Evolutionary conservation across 2,797 vertebrate species (phyloP).

Genomic region (Tamandua tetradactyla): DNA sequence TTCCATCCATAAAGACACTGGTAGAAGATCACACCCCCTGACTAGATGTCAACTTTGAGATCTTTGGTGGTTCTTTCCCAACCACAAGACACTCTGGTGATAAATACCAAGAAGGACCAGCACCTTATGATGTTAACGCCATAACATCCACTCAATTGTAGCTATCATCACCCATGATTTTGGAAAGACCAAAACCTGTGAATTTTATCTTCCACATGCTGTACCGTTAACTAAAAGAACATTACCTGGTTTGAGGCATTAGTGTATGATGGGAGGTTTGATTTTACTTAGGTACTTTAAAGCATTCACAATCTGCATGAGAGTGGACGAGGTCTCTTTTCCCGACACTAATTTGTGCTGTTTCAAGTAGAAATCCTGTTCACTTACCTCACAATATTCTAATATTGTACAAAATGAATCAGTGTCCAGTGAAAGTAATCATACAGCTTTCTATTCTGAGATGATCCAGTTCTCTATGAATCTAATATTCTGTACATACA

Average conservation of each 20-base stretch:
- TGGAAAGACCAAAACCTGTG: constrained; percentile 98
- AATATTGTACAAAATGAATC: constrained; percentile 99
- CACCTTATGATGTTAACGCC: constrained; percentile 99
- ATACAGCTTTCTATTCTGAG: constrained; percentile 98
- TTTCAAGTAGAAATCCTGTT: constrained; percentile 99
- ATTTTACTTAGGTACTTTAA: constrained; percentile 99
- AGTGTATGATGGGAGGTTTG: constrained; percentile 99
- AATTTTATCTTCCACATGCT: constrained; percentile 99
- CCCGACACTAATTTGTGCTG: constrained; percentile 99
- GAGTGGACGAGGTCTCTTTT: constrained; percentile 98
- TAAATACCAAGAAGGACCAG: constrained; percentile 99
- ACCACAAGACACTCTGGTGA: constrained; percentile 99
- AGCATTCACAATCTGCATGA: constrained; percentile 99
- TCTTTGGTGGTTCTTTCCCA: constrained; percentile 99
- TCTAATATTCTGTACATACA: constrained; percentile 99
- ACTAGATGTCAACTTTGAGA: constrained; percentile 99
- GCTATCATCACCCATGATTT: constrained; percentile 99
- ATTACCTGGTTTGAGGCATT: constrained; percentile 99
- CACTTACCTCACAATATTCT: constrained; percentile 99
- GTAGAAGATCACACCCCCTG: constrained; percentile 99
- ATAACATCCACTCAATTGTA: constrained; percentile 99
- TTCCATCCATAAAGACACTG: constrained; percentile 99
- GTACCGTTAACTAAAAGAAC: constrained; percentile 99
- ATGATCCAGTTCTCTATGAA: constrained; percentile 99
- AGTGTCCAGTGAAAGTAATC: constrained; percentile 99